Conservation (phyloP, 2,113 vertebrate genomes). For the Tetrao urogallus region DNA sequence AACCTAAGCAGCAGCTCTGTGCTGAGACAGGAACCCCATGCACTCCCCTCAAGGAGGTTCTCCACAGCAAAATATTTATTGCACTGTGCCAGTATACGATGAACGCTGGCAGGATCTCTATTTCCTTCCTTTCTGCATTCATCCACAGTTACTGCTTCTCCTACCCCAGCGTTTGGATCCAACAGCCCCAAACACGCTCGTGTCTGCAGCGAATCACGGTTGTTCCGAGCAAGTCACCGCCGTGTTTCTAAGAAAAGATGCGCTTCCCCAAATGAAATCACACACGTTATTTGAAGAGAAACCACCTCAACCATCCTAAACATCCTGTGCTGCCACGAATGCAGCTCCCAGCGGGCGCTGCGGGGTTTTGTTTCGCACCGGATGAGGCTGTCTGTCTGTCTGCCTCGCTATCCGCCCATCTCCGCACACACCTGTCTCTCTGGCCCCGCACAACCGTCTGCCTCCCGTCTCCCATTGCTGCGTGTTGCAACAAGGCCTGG, state of each 20-base stretch:
- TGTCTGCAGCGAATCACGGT: conserved; percentile 52
- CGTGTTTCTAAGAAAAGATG: conserved; percentile 39
- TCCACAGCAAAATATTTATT: background rate
- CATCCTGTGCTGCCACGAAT: background rate
- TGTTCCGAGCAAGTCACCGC: conserved; percentile 9
- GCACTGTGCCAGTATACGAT: background rate
- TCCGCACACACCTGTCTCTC: background rate
- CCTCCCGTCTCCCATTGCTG: background rate
- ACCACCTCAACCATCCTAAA: background rate
- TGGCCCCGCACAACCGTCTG: background rate
- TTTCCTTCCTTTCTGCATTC: conserved; percentile 8
- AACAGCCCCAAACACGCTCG: conserved; percentile 53
- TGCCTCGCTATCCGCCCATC: background rate
- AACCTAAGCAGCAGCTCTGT: background rate
- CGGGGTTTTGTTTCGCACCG: accelerated
- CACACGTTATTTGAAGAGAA: background rate
- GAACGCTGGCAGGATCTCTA: background rate
- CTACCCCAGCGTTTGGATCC: background rate
- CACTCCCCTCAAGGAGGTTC: background rate
- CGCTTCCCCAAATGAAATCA: conserved; percentile 14
- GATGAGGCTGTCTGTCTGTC: background rate
- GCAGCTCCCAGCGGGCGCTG: background rate
- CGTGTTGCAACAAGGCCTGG: background rate
- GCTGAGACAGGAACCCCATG: background rate
- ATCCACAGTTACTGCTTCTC: conserved; percentile 57